A percentile compares a stretch with the other conserved stretches of the same genome.
These are phyloP conservation scores for Tursiops truncatus DNA, from an alignment of 2,113 vertebrate genomes.

Conservation along the genomic window DNA sequence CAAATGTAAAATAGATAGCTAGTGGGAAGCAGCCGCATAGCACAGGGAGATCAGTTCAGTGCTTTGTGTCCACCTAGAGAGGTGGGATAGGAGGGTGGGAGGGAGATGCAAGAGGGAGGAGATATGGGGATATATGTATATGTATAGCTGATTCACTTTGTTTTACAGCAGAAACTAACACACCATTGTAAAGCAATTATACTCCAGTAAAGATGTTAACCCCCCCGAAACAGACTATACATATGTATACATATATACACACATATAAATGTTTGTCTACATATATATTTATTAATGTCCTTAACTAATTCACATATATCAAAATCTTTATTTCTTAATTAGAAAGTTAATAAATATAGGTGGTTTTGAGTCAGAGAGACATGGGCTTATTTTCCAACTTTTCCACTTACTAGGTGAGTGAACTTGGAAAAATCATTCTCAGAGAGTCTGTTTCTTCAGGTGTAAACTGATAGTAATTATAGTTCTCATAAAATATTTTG, in stretches of 20 bases:
- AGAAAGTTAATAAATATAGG: not conserved
- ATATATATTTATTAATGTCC: not conserved
- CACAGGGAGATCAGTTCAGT: no score
- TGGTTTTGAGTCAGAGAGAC: not conserved
- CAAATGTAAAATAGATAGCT: no score
- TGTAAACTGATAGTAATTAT: not conserved
- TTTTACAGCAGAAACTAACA: no score
- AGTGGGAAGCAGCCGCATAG: no score
- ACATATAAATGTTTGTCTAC: not conserved
- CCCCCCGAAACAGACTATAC: no score
- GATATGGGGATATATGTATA: no score
- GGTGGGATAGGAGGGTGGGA: no score
- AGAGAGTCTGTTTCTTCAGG: not conserved
- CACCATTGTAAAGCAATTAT: no score
- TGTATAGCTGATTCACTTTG: no score
- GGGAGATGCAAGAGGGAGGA: no score
- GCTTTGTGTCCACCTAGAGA: no score
- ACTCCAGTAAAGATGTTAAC: no score
- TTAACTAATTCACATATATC: not conserved
- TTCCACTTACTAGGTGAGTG: not conserved
- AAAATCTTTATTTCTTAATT: conserved; percentile 17
- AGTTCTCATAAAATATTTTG: not conserved
- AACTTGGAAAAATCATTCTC: not conserved
- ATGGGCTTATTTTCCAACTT: not conserved
- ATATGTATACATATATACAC: not conserved